Percentiles rank a stretch among this genome's conserved stretches.
Evolutionary conservation across 2,888 invertebrate species (phyloP).

Genomic region (Chouioia cunea): DNA sequence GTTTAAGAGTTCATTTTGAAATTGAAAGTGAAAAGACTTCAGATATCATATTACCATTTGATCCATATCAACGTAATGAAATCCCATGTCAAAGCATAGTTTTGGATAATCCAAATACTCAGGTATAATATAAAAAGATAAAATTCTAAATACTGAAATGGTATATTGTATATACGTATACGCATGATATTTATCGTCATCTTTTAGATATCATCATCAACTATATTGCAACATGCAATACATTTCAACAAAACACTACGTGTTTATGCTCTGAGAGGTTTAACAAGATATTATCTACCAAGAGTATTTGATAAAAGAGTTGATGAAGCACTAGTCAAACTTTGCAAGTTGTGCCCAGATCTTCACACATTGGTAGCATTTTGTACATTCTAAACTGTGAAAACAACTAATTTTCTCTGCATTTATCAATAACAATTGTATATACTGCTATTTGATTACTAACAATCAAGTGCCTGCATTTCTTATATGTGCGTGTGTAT

Average conservation of each 20-base stretch:
- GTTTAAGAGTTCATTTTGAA: conserved; percentile 78
- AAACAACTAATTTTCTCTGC: conserved; percentile 24
- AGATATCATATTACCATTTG: conserved; percentile 73
- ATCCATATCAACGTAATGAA: conserved; percentile 57
- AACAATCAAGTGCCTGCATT: conserved; percentile 28
- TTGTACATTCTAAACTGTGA: conserved; percentile 37
- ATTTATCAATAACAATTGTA: conserved; percentile 12
- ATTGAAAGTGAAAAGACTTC: conserved; percentile 74
- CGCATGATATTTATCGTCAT: conserved; percentile 14
- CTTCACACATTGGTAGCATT: conserved; percentile 76
- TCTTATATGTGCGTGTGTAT: conserved; percentile 9
- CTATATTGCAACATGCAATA: conserved; percentile 58
- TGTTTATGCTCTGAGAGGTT: conserved; percentile 77
- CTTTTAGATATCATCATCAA: conserved; percentile 55
- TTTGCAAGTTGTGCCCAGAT: conserved; percentile 77
- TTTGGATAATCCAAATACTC: conserved; percentile 61
- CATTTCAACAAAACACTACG: conserved; percentile 70
- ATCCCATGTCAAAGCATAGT: conserved; percentile 65
- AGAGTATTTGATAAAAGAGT: conserved; percentile 79
- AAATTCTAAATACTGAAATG: not conserved
- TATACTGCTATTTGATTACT: conserved; percentile 28
- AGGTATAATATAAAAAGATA: conserved; percentile 52
- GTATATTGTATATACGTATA: not conserved
- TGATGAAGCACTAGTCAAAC: conserved; percentile 77
- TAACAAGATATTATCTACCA: conserved; percentile 77